A percentile compares a stretch with the other conserved stretches of the same genome.
Conservation (phyloP, 2,113 vertebrate species). For the Tachycineta bicolor region DNA sequence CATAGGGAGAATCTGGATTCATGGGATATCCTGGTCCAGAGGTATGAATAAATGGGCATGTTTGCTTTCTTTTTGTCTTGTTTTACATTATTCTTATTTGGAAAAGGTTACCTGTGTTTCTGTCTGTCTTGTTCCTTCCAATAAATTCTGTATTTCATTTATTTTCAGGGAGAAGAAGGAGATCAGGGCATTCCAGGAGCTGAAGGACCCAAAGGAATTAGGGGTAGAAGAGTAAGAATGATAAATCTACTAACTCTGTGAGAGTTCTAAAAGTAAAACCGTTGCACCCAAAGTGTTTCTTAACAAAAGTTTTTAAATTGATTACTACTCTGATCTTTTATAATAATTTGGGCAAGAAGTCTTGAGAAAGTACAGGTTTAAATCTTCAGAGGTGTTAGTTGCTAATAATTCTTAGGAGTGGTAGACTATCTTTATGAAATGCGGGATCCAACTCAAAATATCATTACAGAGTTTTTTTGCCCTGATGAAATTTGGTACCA, state of each 20-base stretch:
- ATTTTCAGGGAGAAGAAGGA: slow-evolving; percentile 83
- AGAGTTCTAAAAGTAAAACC: neutral
- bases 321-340: neutral
- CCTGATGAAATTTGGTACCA: neutral
- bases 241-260: neutral
- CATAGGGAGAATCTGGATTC: slow-evolving; percentile 82
- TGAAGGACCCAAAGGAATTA: slow-evolving; percentile 80
- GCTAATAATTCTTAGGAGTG: neutral
- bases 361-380: neutral
- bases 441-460: neutral
- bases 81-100: neutral
- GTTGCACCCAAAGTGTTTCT: neutral
- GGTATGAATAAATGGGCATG: slow-evolving; percentile 65
- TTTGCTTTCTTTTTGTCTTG: neutral
- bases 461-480: neutral
- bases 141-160: slow-evolving; percentile 13
- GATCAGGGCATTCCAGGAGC: slow-evolving; percentile 72
- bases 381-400: neutral
- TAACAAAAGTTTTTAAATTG: neutral
- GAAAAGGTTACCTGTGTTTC: neutral
- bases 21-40: slow-evolving; percentile 80
- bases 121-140: neutral
- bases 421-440: neutral
- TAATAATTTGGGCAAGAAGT: neutral
- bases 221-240: slow-evolving; percentile 80